A percentile compares a stretch with the other conserved stretches of the same genome.
Conservation (phyloP, 2,797 vertebrate species). For the Molossus alvarezi region DNA sequence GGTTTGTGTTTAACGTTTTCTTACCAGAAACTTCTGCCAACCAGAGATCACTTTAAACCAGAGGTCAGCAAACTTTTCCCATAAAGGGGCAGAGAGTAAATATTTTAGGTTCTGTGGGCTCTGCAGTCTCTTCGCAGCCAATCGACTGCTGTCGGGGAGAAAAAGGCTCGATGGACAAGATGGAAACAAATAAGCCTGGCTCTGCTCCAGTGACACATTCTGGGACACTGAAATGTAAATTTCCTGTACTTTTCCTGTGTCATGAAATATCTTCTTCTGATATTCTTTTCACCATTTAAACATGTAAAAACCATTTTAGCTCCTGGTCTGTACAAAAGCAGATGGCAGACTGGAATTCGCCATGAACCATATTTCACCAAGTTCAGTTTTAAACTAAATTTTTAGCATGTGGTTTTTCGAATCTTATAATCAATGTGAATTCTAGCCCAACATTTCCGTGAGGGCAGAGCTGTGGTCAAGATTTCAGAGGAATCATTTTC, state of each 20-base stretch:
- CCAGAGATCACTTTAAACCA: not conserved
- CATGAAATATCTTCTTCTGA: conserved; percentile 9
- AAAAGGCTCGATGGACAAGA: not conserved
- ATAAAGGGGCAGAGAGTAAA: not conserved
- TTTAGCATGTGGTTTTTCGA: not conserved
- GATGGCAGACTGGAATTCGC: not conserved
- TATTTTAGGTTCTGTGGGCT: not conserved
- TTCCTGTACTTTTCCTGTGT: not conserved
- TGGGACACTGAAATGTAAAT: conserved; percentile 23
- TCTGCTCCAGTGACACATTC: not conserved
- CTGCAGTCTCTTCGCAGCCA: not conserved
- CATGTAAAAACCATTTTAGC: not conserved
- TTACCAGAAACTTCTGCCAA: conserved; percentile 14
- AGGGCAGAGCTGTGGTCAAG: not conserved
- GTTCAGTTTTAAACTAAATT: not conserved
- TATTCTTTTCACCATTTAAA: conserved; percentile 54
- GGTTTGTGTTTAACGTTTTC: not conserved
- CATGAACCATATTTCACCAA: not conserved
- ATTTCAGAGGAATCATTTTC: conserved; percentile 29
- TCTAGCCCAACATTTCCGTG: not conserved
- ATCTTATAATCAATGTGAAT: not conserved
- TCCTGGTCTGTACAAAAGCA: not conserved
- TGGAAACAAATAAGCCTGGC: not conserved
- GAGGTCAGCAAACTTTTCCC: not conserved
- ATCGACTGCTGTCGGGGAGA: not conserved